These are phyloP conservation scores for Ceraclea dissimilis DNA, from an alignment of 2,888 invertebrate species.

Conservation along the genomic window DNA sequence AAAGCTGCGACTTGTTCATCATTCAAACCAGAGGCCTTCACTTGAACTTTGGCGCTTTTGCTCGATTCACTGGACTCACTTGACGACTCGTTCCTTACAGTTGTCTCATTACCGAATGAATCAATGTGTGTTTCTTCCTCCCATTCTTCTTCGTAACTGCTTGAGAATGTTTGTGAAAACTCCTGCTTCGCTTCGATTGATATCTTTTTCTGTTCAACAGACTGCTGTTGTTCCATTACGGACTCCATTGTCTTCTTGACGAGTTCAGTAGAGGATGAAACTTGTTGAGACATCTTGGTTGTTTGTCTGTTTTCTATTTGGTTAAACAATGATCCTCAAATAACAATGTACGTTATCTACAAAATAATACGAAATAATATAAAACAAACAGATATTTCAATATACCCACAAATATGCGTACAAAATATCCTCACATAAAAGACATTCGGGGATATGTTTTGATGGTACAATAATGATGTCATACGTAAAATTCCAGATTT, in stretches of 20 bases:
- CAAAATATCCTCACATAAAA: too few species aligned
- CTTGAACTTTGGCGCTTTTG: constrained; percentile 44
- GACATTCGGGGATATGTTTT: too few species aligned
- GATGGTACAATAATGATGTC: too few species aligned
- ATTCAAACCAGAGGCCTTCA: constrained; percentile 44
- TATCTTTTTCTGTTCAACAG: constrained; percentile 35
- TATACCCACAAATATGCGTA: too few species aligned
- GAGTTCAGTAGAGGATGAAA: constrained; percentile 43
- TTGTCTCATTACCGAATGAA: constrained; percentile 41
- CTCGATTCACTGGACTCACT: constrained; percentile 46
- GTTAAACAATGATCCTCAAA: neutral
- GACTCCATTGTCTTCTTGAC: constrained; percentile 46
- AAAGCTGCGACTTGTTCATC: constrained; percentile 44
- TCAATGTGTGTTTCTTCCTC: constrained; percentile 46
- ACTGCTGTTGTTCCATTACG: constrained; percentile 40
- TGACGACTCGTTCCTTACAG: constrained; percentile 43
- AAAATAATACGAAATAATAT: neutral
- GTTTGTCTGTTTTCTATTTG: neutral
- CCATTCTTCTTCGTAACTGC: constrained; percentile 47
- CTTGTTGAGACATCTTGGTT: constrained; percentile 26
- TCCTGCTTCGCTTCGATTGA: constrained; percentile 46
- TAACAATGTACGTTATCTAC: neutral
- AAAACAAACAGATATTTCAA: neutral
- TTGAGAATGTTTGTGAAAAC: constrained; percentile 42
- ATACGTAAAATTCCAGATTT: too few species aligned